A percentile compares a stretch with the other conserved stretches of the same genome.
These are phyloP conservation scores for Tenualosa ilisha DNA, from an alignment of 2,797 vertebrate genomes.

Conservation along the genomic window DNA sequence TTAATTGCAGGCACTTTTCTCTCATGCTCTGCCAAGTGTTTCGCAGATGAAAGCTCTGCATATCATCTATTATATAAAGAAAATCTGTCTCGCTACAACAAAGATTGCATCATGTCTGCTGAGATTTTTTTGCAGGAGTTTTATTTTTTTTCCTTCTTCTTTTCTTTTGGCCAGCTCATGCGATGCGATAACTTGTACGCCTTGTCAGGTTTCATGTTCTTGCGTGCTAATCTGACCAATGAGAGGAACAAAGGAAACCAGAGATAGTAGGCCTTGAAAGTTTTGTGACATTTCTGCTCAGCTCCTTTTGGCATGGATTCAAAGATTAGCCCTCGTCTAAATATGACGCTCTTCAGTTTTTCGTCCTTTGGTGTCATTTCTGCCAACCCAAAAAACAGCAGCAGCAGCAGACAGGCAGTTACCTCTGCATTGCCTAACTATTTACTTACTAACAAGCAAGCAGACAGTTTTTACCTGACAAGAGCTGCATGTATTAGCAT, in stretches of 20 bases:
- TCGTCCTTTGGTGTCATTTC: conserved; percentile 24
- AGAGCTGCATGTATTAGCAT: not conserved
- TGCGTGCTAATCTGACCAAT: conserved; percentile 55
- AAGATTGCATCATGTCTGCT: conserved; percentile 63
- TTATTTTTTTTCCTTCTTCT: conserved; percentile 36
- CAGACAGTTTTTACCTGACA: not conserved
- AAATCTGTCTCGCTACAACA: conserved; percentile 46
- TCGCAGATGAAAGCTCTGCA: conserved; percentile 54
- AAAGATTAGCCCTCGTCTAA: conserved; percentile 44
- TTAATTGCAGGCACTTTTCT: conserved; percentile 52
- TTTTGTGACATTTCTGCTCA: conserved; percentile 57
- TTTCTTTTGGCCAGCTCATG: conserved; percentile 40
- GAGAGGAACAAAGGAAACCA: conserved; percentile 66
- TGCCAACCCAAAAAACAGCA: not conserved
- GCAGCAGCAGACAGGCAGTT: not conserved
- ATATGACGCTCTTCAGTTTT: conserved; percentile 42
- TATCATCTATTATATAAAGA: conserved; percentile 52
- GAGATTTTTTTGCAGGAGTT: conserved; percentile 45
- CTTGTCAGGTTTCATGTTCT: conserved; percentile 65
- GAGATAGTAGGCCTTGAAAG: conserved; percentile 63
- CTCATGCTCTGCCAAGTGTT: conserved; percentile 55
- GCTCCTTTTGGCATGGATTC: conserved; percentile 51
- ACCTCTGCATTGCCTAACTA: not conserved
- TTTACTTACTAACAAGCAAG: not conserved
- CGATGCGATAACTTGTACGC: conserved; percentile 51